Conservation (phyloP, 2,797 vertebrate genomes). For the Pseudocheirus occidentalis region DNA sequence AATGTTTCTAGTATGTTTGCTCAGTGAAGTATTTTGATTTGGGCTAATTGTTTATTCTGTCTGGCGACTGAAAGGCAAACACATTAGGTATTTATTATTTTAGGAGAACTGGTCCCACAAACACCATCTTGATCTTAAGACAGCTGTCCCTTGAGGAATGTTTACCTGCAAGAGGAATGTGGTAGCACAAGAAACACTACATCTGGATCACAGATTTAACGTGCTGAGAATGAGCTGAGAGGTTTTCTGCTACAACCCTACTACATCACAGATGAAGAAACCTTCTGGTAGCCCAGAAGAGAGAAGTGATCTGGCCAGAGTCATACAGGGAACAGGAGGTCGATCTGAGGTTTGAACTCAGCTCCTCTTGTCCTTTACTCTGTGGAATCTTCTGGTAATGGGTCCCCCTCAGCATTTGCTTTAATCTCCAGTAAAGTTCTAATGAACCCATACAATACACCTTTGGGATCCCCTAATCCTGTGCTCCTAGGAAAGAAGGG, state of each 20-base stretch:
- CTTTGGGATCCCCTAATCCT: neutral
- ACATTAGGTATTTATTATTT: neutral
- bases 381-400: too few relatives aligned
- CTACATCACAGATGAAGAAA: neutral
- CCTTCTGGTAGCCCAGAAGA: neutral
- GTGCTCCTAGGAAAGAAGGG: neutral
- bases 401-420: neutral
- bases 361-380: too few relatives aligned
- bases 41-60: neutral
- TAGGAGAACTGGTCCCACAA: neutral
- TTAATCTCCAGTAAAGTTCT: neutral
- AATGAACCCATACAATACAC: neutral
- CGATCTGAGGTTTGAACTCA: neutral
- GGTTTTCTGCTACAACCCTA: neutral
- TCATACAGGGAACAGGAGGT: neutral
- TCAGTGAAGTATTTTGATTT: neutral
- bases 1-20: neutral
- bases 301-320: neutral
- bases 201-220: neutral
- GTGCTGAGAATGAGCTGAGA: neutral
- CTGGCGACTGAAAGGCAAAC: neutral
- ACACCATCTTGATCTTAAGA: neutral
- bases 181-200: neutral
- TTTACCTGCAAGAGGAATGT: neutral
- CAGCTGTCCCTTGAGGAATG: neutral